Conservation (phyloP, 2,797 vertebrate genomes). For the Holocentrus rufus region DNA sequence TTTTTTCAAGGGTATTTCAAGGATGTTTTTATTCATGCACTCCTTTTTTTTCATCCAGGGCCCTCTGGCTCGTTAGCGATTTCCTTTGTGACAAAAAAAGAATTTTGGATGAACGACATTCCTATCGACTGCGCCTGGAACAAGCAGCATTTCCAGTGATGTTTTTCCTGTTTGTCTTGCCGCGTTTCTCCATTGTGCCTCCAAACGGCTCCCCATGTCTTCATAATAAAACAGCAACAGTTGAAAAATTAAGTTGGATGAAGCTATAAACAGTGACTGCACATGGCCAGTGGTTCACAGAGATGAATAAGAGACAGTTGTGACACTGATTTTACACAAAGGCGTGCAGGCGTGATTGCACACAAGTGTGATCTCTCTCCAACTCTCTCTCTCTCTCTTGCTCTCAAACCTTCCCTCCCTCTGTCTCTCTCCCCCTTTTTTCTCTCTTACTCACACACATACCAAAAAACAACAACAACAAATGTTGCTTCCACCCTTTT, state of each 20-base stretch:
- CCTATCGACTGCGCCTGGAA: conserved; percentile 23
- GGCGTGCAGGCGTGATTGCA: not conserved
- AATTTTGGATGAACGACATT: conserved; percentile 61
- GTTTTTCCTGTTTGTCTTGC: conserved; percentile 1
- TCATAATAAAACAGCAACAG: conserved; percentile 16
- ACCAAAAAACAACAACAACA: conserved; percentile 9
- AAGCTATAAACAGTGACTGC: conserved; percentile 40
- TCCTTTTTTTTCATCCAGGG: conserved; percentile 28
- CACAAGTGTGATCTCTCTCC: not conserved
- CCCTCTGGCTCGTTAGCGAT: conserved; percentile 65
- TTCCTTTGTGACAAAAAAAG: conserved; percentile 60
- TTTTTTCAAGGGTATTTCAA: not conserved
- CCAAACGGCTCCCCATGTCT: conserved; percentile 37
- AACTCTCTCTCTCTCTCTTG: not conserved
- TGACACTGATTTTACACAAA: conserved; percentile 15
- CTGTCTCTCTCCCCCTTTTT: not conserved
- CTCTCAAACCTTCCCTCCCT: not conserved
- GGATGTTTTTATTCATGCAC: conserved; percentile 54
- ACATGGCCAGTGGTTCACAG: conserved; percentile 3
- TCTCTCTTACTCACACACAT: conserved; percentile 11
- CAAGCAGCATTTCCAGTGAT: conserved; percentile 19
- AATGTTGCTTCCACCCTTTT: conserved; percentile 17
- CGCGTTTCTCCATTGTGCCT: not conserved
- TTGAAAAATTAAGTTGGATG: not conserved
- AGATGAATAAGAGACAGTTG: not conserved